A percentile compares a stretch with the other conserved stretches of the same genome.
Evolutionary conservation across 2,113 vertebrate genomes (phyloP).

Genomic region (Bubo scandiacus): DNA sequence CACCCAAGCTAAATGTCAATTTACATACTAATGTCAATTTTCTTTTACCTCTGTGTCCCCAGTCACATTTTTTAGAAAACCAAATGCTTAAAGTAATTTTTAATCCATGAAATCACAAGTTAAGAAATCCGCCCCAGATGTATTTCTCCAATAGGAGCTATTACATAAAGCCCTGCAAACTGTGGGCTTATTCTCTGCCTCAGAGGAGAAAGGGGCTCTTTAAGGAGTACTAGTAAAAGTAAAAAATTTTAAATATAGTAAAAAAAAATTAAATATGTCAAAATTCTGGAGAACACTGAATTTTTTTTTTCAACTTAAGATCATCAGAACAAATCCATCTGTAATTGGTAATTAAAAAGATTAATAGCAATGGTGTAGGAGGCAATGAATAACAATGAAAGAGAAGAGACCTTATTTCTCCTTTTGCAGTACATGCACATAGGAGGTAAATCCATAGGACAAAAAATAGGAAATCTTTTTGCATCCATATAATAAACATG

Average conservation of each 20-base stretch:
- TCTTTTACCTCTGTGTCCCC: neutral
- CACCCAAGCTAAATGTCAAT: conserved; percentile 24
- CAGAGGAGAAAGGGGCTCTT: neutral
- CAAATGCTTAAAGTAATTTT: neutral
- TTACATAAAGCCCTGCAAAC: neutral
- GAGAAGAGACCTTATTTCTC: neutral
- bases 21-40: conserved; percentile 31
- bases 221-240: neutral
- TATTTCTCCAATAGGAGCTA: neutral
- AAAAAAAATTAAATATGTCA: neutral
- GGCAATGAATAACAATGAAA: neutral
- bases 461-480: neutral
- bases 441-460: neutral
- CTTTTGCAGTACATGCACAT: neutral
- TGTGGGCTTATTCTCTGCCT: neutral
- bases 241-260: neutral
- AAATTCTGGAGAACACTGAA: neutral
- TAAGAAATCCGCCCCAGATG: neutral
- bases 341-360: neutral
- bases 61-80: neutral
- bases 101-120: conserved; percentile 3
- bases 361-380: neutral
- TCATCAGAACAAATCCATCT: neutral
- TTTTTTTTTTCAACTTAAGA: neutral
- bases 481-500: neutral